Conservation (phyloP, 2,797 vertebrate species). For the Ciconia nigra region DNA sequence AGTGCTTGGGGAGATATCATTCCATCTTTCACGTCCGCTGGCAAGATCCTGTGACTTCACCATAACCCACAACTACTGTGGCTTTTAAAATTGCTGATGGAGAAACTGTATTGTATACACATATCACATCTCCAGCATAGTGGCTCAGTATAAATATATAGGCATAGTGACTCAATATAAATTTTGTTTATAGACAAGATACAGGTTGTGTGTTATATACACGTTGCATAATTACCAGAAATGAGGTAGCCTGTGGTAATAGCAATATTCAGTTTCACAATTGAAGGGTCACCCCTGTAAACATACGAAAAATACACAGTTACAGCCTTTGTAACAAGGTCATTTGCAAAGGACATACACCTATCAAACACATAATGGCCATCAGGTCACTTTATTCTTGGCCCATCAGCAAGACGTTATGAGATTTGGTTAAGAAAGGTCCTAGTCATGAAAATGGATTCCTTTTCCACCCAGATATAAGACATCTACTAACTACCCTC, state of each 20-base stretch:
- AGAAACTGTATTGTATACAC: background rate
- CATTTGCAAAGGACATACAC: background rate
- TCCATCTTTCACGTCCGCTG: background rate
- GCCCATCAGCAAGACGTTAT: background rate
- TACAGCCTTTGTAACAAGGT: background rate
- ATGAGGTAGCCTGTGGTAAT: constrained; percentile 98
- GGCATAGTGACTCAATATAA: background rate
- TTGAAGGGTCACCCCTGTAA: constrained; percentile 90
- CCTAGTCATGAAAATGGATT: background rate
- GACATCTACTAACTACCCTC: background rate
- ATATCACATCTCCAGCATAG: background rate
- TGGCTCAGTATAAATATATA: background rate
- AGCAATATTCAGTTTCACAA: constrained; percentile 92
- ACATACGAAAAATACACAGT: constrained; percentile 18
- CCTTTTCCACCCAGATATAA: background rate
- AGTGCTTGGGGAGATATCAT: background rate
- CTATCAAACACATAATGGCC: background rate
- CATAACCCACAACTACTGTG: background rate
- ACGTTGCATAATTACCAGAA: constrained; percentile 85
- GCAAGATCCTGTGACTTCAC: background rate
- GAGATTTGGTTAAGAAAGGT: background rate
- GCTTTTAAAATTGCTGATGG: no score
- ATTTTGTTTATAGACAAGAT: background rate
- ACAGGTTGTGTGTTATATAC: background rate
- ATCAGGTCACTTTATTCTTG: background rate